Base-by-base conservation (phyloP, 2,888 invertebrate genomes). In the Ditylenchus weischeri region DNA sequence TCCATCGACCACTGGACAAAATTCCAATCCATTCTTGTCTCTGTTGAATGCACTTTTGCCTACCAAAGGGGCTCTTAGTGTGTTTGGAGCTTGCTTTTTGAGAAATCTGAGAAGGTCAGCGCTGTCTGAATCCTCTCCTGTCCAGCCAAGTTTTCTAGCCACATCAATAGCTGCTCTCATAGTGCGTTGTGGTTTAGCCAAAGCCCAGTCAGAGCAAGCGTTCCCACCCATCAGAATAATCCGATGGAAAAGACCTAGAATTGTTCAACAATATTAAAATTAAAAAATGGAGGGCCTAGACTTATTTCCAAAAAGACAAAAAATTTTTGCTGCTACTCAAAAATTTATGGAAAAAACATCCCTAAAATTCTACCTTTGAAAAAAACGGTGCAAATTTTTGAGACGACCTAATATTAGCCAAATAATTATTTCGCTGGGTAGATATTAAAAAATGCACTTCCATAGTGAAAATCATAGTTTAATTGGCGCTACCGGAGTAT, bases 191-290 rank as follows among this genome's bases (percentile, higher is more conserved):
- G 65, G 65, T 1, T 10, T 29, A 7, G 61, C 73, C 18, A 72
- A 35, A 18, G 72, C 69, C 72, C 72, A 72, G 50, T 72, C 72
- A 11, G 67, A 64, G 60, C 66, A 64, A 18, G 69, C 72, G 48
- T 67, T 72, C 13, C 72, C 72, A 38, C 72, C 72, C 72, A 72
- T 72, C 50, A 72, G 29, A 36, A 72, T 69, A n/a, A 72, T 62
- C n/a, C 67, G 69, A 21, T 67, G 54, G 54, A 72, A 67, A 7
- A 73, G 59, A n/a, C 65, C 70, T 70, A n/a, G 36, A 62, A 38
- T 43, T 43, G 5, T 18, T 54, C 2, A 29, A 23, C 1, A 54
- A n/a, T n/a, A n/a, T n/a, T n/a, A n/a, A n/a, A n/a, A n/a, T n/a
- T n/a, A n/a, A n/a, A n/a, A n/a, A n/a, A n/a, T n/a, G 19, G 19